These are phyloP conservation scores for Laodelphax striatellus DNA, from an alignment of 1,140 invertebrate genomes.

Conservation along the genomic window DNA sequence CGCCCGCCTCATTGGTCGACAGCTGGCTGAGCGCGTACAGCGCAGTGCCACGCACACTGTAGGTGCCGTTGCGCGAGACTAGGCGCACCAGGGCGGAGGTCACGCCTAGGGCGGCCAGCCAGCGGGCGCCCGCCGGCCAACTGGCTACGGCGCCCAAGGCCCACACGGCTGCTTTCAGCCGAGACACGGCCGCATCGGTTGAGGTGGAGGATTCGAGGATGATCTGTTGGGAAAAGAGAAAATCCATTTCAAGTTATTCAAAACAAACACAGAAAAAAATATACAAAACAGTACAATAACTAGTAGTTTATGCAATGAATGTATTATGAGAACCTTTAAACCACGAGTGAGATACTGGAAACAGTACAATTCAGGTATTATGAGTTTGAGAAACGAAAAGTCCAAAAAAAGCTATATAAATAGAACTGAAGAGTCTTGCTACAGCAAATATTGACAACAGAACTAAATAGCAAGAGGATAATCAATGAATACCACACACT, in stretches of 20 bases:
- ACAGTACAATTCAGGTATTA: no score
- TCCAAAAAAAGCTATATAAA: no score
- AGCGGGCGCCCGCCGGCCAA: constrained; percentile 56
- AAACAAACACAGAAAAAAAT: not conserved
- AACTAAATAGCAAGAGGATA: no score
- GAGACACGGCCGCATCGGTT: constrained; percentile 51
- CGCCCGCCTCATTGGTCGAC: constrained; percentile 42
- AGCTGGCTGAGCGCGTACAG: constrained; percentile 79
- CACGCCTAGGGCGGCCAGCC: constrained; percentile 48
- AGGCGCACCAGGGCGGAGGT: constrained; percentile 52
- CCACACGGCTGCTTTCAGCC: constrained; percentile 84
- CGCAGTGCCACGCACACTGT: constrained; percentile 76
- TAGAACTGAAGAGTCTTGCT: no score
- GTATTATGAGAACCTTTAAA: no score
- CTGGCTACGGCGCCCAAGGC: constrained; percentile 72
- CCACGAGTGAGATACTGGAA: no score
- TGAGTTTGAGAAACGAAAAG: no score
- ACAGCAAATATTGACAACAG: no score
- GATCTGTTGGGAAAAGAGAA: no score
- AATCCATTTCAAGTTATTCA: not conserved
- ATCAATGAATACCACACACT: no score
- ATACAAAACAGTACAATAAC: no score
- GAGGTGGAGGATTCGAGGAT: constrained; percentile 7
- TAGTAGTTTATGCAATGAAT: no score
- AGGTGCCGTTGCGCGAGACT: constrained; percentile 45